Base-by-base conservation (phyloP, 2,113 vertebrate species). In the Ochotona princeps region DNA sequence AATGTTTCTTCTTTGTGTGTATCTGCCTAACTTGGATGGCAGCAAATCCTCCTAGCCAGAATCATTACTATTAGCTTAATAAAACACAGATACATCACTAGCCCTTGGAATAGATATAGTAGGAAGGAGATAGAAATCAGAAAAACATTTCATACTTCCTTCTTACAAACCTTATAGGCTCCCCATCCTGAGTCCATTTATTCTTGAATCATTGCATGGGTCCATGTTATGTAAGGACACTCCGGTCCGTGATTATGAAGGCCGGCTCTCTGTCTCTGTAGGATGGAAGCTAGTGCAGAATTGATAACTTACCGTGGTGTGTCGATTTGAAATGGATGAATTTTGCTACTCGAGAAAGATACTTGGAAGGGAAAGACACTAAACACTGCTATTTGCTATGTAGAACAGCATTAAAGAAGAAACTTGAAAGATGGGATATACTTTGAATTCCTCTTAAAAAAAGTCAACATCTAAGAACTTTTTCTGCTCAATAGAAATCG, bases 341-440 rank as follows among this genome's bases (percentile, higher is more conserved):
- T 83, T 96, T 57, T 88, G 26, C 38, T 87, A 20, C 38, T 92
- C 91, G 25, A 90, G 26, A 90, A 74, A 82, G 78, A 73, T 35
- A 78, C 23, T 83, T 81, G 44, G 17, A 18, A 73, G 63, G 15
- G 75, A 92, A 80, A 61, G 49, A 60, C 65, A 51, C 8, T 79
- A 60, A 83, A 57, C 38, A 47, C 88, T 76, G 66, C 4, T 92
- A 8, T 23, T 81, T 73, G 74, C 61, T 83, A 30, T 89, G 61
- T 44, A 57, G 21, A 76, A 57, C 4, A 80, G 76, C 63, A 49
- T 51, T 21, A 83, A 20, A 82, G 69, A 79, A 83, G 8, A 26
- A 8, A 8, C 13, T 91, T 84, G 35, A 78, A 30, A 38, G 73
- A 14, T 72, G 2, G 25, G 32, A 92, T 28, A 61, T 63, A 44